A percentile compares a stretch with the other conserved stretches of the same genome.
Conservation (phyloP, 2,113 vertebrate genomes). For the Sphaerodactylus townsendi region DNA sequence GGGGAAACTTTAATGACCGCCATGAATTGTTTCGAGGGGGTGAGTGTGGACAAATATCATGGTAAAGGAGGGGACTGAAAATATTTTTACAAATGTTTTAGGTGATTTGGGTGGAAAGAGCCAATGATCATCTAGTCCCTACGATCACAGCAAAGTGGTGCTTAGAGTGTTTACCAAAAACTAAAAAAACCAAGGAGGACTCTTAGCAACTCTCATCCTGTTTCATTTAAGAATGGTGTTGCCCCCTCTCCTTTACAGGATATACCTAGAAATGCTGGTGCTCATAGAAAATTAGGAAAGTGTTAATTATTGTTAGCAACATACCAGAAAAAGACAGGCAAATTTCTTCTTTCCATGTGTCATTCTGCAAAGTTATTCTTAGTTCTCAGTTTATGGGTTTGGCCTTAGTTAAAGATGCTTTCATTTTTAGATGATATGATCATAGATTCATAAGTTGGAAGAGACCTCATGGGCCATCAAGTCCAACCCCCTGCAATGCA, state of each 20-base stretch:
- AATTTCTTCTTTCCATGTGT: neutral
- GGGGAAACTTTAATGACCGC: too few relatives aligned
- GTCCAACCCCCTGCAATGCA: too few relatives aligned
- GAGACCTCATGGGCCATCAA: too few relatives aligned
- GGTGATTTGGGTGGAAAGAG: too few relatives aligned
- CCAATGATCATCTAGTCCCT: too few relatives aligned
- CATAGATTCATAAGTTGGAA: too few relatives aligned
- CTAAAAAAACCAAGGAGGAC: neutral
- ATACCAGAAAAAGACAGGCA: neutral
- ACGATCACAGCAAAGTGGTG: too few relatives aligned
- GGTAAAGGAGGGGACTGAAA: too few relatives aligned
- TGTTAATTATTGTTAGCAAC: neutral
- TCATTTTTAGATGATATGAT: neutral
- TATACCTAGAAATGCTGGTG: neutral
- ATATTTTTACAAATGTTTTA: too few relatives aligned
- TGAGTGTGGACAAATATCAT: too few relatives aligned
- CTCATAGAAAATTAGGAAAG: neutral
- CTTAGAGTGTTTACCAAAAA: too few relatives aligned
- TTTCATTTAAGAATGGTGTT: neutral
- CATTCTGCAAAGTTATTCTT: neutral
- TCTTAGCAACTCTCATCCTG: neutral
- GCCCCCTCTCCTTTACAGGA: neutral
- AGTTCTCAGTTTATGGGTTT: neutral
- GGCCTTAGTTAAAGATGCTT: neutral
- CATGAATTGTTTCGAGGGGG: too few relatives aligned